Evolutionary conservation across 2,888 invertebrate species (phyloP).

Genomic region (Ernsta delagoae): DNA sequence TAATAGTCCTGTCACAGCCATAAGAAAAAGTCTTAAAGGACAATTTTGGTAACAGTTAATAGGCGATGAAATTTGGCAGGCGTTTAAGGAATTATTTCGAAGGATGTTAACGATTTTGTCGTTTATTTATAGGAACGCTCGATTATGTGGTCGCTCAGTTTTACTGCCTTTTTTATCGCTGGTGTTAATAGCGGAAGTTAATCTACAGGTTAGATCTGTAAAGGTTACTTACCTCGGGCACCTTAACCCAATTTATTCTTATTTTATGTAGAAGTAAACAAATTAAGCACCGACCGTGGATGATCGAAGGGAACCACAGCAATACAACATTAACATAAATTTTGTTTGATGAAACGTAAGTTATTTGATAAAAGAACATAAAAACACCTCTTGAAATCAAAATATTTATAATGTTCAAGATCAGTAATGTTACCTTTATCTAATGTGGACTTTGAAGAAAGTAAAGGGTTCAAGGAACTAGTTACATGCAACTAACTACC

Average conservation of each 20-base stretch:
- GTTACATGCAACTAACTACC: no score
- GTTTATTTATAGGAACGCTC: constrained; percentile 43
- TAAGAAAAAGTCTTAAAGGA: constrained; percentile 72
- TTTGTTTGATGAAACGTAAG: no score
- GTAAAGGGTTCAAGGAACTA: not conserved
- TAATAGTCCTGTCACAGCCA: constrained; percentile 83
- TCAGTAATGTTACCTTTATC: not conserved
- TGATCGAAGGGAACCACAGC: constrained; percentile 11
- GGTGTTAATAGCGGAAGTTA: constrained; percentile 53
- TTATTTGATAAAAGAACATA: no score
- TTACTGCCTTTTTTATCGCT: constrained; percentile 47
- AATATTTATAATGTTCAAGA: not conserved
- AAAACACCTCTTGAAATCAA: not conserved
- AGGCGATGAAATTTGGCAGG: constrained; percentile 72
- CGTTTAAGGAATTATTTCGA: constrained; percentile 64
- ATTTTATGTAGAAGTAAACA: constrained; percentile 33
- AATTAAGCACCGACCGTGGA: constrained; percentile 30
- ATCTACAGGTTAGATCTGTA: constrained; percentile 37
- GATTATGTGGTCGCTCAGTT: constrained; percentile 52
- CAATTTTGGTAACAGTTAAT: constrained; percentile 76
- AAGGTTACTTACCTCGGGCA: constrained; percentile 33
- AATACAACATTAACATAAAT: constrained; percentile 18
- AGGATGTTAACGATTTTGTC: constrained; percentile 63
- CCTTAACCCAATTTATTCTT: constrained; percentile 33
- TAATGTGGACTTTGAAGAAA: not conserved